Percentiles rank a stretch among this genome's conserved stretches.
Conservation (phyloP, 2,888 invertebrate species). For the Sinohyriopsis cumingii region DNA sequence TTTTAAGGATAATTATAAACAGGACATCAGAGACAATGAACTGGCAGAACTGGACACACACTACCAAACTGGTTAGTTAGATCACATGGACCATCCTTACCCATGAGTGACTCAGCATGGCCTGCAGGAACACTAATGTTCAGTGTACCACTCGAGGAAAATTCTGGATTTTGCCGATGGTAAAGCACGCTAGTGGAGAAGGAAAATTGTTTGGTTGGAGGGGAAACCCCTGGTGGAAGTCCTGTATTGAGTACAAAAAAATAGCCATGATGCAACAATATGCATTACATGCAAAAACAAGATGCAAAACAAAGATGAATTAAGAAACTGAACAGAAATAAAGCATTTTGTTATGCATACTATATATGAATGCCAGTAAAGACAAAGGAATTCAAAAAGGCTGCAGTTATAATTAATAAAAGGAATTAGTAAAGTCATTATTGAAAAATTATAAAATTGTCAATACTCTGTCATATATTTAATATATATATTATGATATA, state of each 20-base stretch:
- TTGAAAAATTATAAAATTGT: too few species aligned
- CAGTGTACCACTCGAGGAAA: constrained; percentile 55
- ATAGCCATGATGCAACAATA: constrained; percentile 17
- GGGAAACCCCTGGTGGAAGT: constrained; percentile 41
- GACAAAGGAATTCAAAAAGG: too few species aligned
- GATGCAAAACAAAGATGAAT: constrained; percentile 18
- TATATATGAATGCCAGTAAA: too few species aligned
- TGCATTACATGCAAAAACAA: constrained; percentile 42
- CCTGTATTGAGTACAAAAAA: constrained; percentile 32
- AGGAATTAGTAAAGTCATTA: too few species aligned
- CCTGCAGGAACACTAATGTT: constrained; percentile 35
- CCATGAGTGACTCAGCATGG: constrained; percentile 56
- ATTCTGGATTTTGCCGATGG: constrained; percentile 60
- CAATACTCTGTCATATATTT: too few species aligned
- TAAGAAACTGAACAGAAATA: not conserved
- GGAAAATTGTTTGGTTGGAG: constrained; percentile 61
- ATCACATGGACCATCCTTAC: constrained; percentile 49
- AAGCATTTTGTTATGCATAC: not conserved
- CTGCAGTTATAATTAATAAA: too few species aligned
- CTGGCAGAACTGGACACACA: constrained; percentile 4
- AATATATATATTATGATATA: too few species aligned
- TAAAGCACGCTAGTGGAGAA: constrained; percentile 62
- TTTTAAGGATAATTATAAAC: not conserved
- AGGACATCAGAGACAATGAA: not conserved
- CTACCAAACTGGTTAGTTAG: constrained; percentile 1